Conservation (phyloP, 2,888 invertebrate species). For the Cordilura impudica region DNA sequence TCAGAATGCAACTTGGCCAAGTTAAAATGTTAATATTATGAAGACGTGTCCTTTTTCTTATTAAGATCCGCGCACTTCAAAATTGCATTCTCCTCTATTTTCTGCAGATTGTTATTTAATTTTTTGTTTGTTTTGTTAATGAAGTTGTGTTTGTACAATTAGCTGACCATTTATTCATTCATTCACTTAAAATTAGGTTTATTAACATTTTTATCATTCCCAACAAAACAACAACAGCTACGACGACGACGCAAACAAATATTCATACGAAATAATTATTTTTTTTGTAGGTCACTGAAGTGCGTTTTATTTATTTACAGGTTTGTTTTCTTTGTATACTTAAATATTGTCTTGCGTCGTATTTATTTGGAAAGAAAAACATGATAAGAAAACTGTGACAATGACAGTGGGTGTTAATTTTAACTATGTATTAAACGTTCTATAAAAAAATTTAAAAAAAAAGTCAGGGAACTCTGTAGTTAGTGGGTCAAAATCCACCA, state of each 20-base stretch:
- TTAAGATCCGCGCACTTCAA: constrained; percentile 16
- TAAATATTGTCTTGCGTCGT: background rate
- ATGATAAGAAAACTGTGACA: background rate
- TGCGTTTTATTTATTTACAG: constrained; percentile 29
- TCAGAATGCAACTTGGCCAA: background rate
- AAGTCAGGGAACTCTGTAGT: background rate
- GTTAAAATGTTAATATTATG: constrained; percentile 11
- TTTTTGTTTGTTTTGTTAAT: constrained; percentile 62
- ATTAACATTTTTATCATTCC: constrained; percentile 43
- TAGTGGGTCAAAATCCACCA: too few species aligned
- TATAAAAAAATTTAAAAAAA: background rate
- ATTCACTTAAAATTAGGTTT: constrained; percentile 50
- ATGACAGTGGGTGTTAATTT: background rate
- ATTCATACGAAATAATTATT: background rate
- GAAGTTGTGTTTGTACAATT: constrained; percentile 19
- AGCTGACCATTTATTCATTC: constrained; percentile 26
- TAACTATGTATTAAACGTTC: background rate
- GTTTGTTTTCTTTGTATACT: background rate
- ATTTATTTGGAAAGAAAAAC: too few species aligned
- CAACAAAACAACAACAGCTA: background rate
- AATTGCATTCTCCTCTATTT: constrained; percentile 21
- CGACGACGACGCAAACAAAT: background rate
- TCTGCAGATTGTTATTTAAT: background rate
- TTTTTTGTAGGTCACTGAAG: constrained; percentile 39
- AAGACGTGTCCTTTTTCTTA: background rate